Evolutionary conservation across 2,797 vertebrate genomes (phyloP).

Genomic region (Labroides dimidiatus): DNA sequence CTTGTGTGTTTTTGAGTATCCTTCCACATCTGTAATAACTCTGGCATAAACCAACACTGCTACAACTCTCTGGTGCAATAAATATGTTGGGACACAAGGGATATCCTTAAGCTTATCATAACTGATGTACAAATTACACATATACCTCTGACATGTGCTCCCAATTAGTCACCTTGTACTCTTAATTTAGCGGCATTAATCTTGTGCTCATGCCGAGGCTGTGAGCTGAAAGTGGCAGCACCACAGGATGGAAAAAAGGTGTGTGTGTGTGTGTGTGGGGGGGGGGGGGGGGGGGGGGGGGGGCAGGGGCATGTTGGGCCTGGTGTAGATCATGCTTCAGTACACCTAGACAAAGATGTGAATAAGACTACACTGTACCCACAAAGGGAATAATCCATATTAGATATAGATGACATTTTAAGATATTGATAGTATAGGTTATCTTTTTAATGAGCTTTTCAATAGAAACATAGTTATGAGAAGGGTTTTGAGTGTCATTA

Average conservation of each 20-base stretch:
- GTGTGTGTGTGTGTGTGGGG: too few species aligned
- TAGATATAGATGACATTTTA: background rate
- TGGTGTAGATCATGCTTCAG: constrained; percentile 51
- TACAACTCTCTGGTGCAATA: constrained; percentile 60
- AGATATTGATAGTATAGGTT: background rate
- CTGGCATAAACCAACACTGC: constrained; percentile 53
- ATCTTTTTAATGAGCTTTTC: background rate
- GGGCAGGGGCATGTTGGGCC: constrained; percentile 24
- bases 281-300: background rate
- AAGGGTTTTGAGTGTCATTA: too few species aligned
- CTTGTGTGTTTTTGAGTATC: constrained; percentile 15
- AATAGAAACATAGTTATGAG: too few species aligned
- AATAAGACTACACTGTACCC: constrained; percentile 27
- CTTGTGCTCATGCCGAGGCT: constrained; percentile 56
- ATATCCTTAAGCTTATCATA: constrained; percentile 68
- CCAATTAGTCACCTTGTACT: constrained; percentile 73
- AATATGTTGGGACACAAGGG: constrained; percentile 66
- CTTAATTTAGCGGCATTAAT: constrained; percentile 77
- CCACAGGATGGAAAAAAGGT: constrained; percentile 57
- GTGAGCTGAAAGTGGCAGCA: constrained; percentile 59
- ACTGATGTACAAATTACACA: constrained; percentile 71
- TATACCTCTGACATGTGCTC: constrained; percentile 67
- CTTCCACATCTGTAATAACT: constrained; percentile 54
- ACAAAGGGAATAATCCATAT: constrained; percentile 16
- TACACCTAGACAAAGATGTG: constrained; percentile 48